Evolutionary conservation across 2,797 vertebrate species (phyloP).

Genomic region (Garrulus glandarius): DNA sequence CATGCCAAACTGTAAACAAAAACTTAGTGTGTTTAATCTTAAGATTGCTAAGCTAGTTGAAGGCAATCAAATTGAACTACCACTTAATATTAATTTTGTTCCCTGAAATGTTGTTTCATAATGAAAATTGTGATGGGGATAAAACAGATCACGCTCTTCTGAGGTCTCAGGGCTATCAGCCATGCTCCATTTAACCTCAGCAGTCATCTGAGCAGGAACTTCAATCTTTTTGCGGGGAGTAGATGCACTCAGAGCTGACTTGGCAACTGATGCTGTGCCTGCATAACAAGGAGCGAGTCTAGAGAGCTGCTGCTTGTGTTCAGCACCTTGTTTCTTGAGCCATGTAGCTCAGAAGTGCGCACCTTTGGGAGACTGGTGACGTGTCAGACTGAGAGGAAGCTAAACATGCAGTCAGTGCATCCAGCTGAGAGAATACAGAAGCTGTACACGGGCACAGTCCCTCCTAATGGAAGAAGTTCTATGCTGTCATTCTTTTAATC

Average conservation of each 20-base stretch:
- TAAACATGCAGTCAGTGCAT: background rate
- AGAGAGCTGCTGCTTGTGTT: background rate
- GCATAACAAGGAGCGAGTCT: rapidly evolving
- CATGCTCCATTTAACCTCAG: background rate
- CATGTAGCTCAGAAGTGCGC: background rate
- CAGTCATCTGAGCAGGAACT: background rate
- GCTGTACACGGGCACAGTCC: background rate
- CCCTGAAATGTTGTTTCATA: background rate
- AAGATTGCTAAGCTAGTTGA: background rate
- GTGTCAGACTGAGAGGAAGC: background rate
- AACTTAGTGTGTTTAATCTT: background rate
- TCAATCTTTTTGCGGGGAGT: background rate
- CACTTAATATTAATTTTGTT: background rate
- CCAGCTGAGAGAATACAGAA: background rate
- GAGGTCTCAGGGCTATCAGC: background rate
- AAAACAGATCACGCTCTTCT: background rate
- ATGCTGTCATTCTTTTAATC: background rate
- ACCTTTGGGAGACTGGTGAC: background rate
- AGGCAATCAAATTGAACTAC: background rate
- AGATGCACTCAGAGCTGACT: background rate
- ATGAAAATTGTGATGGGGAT: background rate
- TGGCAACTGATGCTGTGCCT: background rate
- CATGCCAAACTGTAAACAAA: background rate
- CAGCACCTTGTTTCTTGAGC: background rate
- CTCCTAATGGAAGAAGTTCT: background rate